Evolutionary conservation across 2,797 vertebrate genomes (phyloP).

Genomic region (Sebastes steindachneri): DNA sequence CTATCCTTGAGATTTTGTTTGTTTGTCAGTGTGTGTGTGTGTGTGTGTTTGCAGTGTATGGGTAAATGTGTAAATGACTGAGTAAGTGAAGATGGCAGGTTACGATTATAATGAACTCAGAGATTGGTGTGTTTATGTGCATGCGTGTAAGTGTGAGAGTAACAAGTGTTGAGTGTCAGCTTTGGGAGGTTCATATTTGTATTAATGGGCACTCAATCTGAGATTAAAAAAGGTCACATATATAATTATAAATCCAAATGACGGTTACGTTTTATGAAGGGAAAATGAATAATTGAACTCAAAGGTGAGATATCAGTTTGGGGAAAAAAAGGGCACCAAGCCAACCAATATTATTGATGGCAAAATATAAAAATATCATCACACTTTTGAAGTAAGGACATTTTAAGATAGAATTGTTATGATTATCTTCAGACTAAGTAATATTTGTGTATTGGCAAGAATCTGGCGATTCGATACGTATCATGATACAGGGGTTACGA

Average conservation of each 20-base stretch:
- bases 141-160: slow-evolving; percentile 1
- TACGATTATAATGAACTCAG: not conserved
- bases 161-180: not conserved
- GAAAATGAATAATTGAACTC: not conserved
- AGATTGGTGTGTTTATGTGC: slow-evolving; percentile 8
- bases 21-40: not conserved
- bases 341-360: not conserved
- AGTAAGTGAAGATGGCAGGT: not conserved
- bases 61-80: not conserved
- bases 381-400: too few species aligned
- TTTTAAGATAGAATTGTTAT: too few species aligned
- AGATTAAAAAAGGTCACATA: slow-evolving; percentile 6
- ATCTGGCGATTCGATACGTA: too few species aligned
- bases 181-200: slow-evolving; percentile 1
- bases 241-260: not conserved
- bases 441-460: too few species aligned
- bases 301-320: not conserved
- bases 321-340: not conserved
- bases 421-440: too few species aligned
- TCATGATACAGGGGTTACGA: too few species aligned
- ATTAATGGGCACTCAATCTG: not conserved
- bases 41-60: not conserved
- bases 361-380: not conserved
- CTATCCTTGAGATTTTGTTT: not conserved
- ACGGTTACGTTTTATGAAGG: not conserved